Conservation (phyloP, 2,888 invertebrate species). For the Piscicola geometra region DNA sequence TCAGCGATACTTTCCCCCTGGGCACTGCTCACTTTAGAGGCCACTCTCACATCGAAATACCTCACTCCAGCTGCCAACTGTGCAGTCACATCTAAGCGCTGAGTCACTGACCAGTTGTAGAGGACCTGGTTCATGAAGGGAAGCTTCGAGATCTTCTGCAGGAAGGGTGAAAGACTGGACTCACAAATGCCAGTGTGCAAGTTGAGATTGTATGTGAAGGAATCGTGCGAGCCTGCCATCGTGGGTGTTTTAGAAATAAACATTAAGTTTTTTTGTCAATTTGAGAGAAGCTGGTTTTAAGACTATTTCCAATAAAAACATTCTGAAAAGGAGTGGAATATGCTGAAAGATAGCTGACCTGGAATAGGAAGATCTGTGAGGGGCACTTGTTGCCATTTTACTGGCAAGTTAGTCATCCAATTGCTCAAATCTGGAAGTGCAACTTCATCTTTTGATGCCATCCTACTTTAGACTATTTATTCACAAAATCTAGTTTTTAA, state of each 20-base stretch:
- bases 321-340: not conserved
- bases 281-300: not conserved
- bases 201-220: not conserved
- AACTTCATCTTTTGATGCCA: too few species aligned
- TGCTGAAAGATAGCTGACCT: not conserved
- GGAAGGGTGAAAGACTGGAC: not conserved
- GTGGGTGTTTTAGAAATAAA: too few species aligned
- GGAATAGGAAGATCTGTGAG: not conserved
- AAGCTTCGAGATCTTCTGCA: not conserved
- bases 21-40: too few species aligned
- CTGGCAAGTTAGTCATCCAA: not conserved
- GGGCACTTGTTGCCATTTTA: not conserved
- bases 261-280: not conserved
- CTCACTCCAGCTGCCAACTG: not conserved
- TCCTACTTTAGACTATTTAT: too few species aligned
- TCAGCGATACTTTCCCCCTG: too few species aligned
- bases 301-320: too few species aligned
- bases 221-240: not conserved
- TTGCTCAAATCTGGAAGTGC: not conserved
- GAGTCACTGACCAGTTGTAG: not conserved
- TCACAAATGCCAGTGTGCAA: not conserved
- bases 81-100: not conserved
- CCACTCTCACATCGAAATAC: not conserved
- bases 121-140: not conserved
- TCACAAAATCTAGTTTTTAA: too few species aligned